Percentiles rank a stretch among this genome's conserved stretches.
Conservation (phyloP, 2,113 vertebrate species). For the Rhegmatorhina hoffmannsi region DNA sequence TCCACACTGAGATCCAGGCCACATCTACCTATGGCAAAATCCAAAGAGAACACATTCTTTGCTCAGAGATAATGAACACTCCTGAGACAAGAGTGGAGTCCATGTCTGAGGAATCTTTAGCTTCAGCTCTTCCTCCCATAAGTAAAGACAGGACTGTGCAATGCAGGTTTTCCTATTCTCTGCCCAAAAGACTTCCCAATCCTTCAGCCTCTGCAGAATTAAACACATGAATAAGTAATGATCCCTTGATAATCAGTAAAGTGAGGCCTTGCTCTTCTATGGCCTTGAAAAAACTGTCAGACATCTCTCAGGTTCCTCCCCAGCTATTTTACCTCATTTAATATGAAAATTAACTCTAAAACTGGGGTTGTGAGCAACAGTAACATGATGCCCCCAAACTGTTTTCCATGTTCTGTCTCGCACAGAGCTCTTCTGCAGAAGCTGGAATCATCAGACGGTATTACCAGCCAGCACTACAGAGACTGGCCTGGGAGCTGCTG, state of each 20-base stretch:
- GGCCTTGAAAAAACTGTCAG: not conserved
- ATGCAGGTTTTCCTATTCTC: not conserved
- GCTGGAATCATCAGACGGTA: not conserved
- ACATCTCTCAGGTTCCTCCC: not conserved
- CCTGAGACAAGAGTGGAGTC: not conserved
- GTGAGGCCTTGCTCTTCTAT: not conserved
- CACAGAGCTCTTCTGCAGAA: not conserved
- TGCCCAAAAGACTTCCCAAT: not conserved
- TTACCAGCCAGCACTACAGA: not conserved
- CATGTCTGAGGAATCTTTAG: not conserved
- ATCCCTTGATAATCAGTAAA: not conserved
- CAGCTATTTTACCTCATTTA: not conserved
- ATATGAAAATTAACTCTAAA: not conserved
- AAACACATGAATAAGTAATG: not conserved
- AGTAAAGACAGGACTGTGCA: not conserved
- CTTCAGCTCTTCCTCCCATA: not conserved
- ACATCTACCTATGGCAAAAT: not conserved
- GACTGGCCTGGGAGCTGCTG: not conserved
- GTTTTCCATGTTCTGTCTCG: not conserved
- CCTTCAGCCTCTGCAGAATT: not conserved
- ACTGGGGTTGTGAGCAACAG: not conserved
- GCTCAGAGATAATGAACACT: not conserved
- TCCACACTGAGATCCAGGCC: not conserved
- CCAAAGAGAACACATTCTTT: not conserved
- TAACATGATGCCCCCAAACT: not conserved